These are phyloP conservation scores for Pocillopora grandis DNA, from an alignment of 92 coral and sea anemone genomes.

Conservation along the genomic window DNA sequence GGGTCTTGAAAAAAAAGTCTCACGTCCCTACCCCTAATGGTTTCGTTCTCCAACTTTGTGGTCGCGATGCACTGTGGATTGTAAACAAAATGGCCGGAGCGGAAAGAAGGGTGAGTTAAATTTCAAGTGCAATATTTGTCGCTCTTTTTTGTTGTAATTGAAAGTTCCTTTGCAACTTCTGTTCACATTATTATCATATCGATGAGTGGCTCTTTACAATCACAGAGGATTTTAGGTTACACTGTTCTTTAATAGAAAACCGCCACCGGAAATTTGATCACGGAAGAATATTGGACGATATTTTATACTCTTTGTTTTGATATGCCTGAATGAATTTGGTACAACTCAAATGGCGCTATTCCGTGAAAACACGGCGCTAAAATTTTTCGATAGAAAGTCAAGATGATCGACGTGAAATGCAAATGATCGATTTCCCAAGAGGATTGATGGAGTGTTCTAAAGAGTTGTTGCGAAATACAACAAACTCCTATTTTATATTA, in stretches of 20 bases:
- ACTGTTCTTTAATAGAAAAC: not conserved
- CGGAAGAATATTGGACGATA: slow-evolving; percentile 4
- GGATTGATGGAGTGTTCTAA: not conserved
- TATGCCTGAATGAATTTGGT: not conserved
- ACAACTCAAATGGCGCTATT: not conserved
- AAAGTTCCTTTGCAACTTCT: not conserved
- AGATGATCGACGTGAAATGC: not conserved
- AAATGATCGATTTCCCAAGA: not conserved
- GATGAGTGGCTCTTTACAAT: not conserved
- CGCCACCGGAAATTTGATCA: not conserved
- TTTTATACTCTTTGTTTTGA: slow-evolving; percentile 18
- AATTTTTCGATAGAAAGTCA: not conserved
- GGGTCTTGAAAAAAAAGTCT: not conserved
- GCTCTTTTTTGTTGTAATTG: slow-evolving; percentile 23
- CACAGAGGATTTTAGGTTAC: not conserved
- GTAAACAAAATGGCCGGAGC: slow-evolving; percentile 93
- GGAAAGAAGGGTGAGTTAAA: slow-evolving; percentile 70
- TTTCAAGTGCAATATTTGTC: slow-evolving; percentile 35
- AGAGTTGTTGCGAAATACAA: slow-evolving; percentile 13
- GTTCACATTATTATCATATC: not conserved
- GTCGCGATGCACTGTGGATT: slow-evolving; percentile 69
- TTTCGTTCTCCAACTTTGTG: not conserved
- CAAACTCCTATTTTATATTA: not conserved
- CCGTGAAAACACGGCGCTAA: not conserved
- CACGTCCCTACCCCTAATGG: slow-evolving; percentile 12